These are phyloP conservation scores for Chinchilla lanigera DNA, from an alignment of 2,113 vertebrate species.

Conservation along the genomic window DNA sequence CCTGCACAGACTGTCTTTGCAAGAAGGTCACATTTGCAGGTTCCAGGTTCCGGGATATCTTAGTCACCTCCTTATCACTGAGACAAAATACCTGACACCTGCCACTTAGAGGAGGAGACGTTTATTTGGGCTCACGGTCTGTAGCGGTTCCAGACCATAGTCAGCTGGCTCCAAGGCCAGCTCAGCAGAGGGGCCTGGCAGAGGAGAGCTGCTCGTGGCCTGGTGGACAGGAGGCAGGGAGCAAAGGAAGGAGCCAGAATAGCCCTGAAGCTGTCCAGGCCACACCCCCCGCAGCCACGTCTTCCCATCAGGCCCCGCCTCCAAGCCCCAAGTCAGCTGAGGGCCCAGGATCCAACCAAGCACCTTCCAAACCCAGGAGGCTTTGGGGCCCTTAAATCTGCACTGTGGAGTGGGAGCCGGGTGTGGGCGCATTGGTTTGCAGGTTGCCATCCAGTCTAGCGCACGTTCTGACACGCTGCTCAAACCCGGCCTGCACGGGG, in stretches of 20 bases:
- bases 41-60: background rate
- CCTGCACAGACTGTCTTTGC: background rate
- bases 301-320: background rate
- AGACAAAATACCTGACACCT: background rate
- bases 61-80: background rate
- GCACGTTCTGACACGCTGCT: background rate
- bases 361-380: background rate
- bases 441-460: background rate
- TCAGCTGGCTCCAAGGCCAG: background rate
- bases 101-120: background rate
- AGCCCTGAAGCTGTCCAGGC: background rate
- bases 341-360: background rate
- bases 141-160: background rate
- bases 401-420: background rate
- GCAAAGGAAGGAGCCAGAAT: background rate
- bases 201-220: background rate
- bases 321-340: background rate
- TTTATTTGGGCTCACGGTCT: background rate
- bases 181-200: background rate
- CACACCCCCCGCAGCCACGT: background rate
- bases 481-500: background rate
- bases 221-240: background rate
- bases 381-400: background rate
- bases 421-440: too few species aligned
- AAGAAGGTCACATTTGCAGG: too few species aligned